Conservation (phyloP, 2,888 invertebrate genomes). For the Eubasilissa splendida region DNA sequence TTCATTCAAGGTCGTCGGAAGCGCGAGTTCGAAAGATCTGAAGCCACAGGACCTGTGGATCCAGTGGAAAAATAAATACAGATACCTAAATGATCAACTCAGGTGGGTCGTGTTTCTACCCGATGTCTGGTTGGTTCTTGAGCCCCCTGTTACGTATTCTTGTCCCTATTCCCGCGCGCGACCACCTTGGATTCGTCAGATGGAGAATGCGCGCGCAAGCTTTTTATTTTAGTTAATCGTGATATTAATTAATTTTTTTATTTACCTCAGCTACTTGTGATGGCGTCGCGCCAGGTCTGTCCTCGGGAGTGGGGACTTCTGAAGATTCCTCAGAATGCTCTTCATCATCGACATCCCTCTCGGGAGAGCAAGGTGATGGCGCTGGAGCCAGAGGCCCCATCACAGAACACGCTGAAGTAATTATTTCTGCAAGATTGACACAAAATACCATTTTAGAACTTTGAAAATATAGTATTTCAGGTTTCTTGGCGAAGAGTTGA, state of each 20-base stretch:
- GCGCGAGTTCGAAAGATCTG: too few species aligned
- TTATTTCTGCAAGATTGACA: not conserved
- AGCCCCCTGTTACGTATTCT: too few species aligned
- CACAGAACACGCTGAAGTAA: not conserved
- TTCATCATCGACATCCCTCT: conserved; percentile 4
- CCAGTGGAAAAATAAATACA: too few species aligned
- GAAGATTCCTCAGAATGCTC: conserved; percentile 8
- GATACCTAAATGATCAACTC: too few species aligned
- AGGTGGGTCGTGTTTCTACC: too few species aligned
- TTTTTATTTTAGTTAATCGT: too few species aligned
- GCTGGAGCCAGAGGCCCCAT: conserved; percentile 2
- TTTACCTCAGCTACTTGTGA: conserved; percentile 42
- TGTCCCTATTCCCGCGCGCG: too few species aligned
- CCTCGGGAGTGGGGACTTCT: conserved; percentile 34
- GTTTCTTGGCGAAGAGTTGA: not conserved
- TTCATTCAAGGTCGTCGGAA: too few species aligned
- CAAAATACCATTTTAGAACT: not conserved
- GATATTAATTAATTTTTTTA: not conserved
- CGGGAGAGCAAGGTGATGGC: not conserved
- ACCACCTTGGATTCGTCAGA: too few species aligned
- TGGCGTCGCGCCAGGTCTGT: conserved; percentile 35
- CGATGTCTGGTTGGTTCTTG: too few species aligned
- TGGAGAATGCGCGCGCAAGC: too few species aligned
- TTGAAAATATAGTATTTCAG: not conserved
- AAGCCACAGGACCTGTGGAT: too few species aligned